Percentiles rank a stretch among this genome's conserved stretches.
phyloP scores from a whole-genome alignment of 2,113 vertebrate genomes.

The Gambusia holbrooki region DNA sequence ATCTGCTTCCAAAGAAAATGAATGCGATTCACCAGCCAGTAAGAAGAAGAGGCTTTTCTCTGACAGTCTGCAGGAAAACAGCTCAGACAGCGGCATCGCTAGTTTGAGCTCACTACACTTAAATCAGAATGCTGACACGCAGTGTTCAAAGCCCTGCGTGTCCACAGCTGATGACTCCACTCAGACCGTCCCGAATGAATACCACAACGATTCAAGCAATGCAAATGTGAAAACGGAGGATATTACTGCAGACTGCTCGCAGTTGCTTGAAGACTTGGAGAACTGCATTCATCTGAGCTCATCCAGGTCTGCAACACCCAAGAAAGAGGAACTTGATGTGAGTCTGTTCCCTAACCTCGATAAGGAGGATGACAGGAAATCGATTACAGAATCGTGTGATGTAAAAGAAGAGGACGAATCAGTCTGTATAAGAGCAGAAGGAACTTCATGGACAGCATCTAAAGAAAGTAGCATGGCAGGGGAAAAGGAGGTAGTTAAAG shows the following conservation, averaged over 20 bases:
- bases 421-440: constrained; percentile 61
- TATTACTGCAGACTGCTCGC: constrained; percentile 76
- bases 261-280: constrained; percentile 70
- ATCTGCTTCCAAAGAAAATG: constrained; percentile 70
- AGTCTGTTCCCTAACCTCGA: constrained; percentile 43
- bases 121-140: constrained; percentile 57
- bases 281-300: constrained; percentile 67
- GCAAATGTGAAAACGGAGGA: constrained; percentile 80
- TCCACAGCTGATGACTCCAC: constrained; percentile 69
- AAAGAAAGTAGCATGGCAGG: constrained; percentile 40
- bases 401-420: constrained; percentile 78
- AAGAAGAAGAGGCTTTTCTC: constrained; percentile 82
- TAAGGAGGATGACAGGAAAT: constrained; percentile 52
- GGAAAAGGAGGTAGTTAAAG: constrained; percentile 46
- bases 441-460: constrained; percentile 36
- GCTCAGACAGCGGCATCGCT: constrained; percentile 69
- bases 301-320: constrained; percentile 68
- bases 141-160: constrained; percentile 56
- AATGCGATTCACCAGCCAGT: constrained; percentile 77
- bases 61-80: constrained; percentile 72
- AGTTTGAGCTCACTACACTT: constrained; percentile 60
- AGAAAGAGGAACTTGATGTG: constrained; percentile 46
- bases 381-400: constrained; percentile 63
- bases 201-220: constrained; percentile 49
- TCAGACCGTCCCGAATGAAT: constrained; percentile 43